phyloP scores from a whole-genome alignment of 2,888 invertebrate genomes.

The Plagiodera versicolora region DNA sequence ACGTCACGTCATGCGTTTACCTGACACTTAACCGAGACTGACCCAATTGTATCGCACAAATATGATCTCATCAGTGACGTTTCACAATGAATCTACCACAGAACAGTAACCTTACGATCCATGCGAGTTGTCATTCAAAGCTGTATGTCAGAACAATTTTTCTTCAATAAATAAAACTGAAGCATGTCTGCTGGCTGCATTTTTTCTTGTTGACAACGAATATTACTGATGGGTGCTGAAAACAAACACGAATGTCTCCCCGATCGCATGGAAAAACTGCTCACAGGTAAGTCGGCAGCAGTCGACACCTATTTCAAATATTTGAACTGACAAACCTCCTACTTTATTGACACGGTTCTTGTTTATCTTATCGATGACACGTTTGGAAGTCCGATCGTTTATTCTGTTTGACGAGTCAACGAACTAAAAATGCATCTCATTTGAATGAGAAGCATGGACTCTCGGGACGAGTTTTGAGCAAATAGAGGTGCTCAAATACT shows the following conservation, averaged over 20 bases:
- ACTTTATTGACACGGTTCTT: constrained; percentile 30
- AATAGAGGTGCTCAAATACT: background rate
- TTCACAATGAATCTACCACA: too few relatives aligned
- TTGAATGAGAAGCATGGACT: constrained; percentile 16
- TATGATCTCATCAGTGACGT: too few relatives aligned
- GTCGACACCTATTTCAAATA: constrained; percentile 26
- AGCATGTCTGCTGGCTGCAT: too few relatives aligned
- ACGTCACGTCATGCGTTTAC: too few relatives aligned
- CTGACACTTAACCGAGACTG: too few relatives aligned
- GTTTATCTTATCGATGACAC: constrained; percentile 26
- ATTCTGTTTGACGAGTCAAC: constrained; percentile 30
- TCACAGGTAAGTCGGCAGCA: constrained; percentile 26
- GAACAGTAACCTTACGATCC: too few relatives aligned
- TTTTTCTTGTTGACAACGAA: too few relatives aligned
- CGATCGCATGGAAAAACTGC: constrained; percentile 17
- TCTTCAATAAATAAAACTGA: too few relatives aligned
- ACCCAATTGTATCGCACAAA: too few relatives aligned
- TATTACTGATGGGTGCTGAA: background rate
- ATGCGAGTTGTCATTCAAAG: too few relatives aligned
- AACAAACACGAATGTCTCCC: constrained; percentile 14
- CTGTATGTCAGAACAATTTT: too few relatives aligned
- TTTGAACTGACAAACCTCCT: constrained; percentile 32
- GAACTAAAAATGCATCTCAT: constrained; percentile 22
- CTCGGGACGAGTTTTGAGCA: background rate
- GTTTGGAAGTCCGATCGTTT: constrained; percentile 14